Conservation (phyloP, 2,113 vertebrate species). For the Alectura lathami region DNA sequence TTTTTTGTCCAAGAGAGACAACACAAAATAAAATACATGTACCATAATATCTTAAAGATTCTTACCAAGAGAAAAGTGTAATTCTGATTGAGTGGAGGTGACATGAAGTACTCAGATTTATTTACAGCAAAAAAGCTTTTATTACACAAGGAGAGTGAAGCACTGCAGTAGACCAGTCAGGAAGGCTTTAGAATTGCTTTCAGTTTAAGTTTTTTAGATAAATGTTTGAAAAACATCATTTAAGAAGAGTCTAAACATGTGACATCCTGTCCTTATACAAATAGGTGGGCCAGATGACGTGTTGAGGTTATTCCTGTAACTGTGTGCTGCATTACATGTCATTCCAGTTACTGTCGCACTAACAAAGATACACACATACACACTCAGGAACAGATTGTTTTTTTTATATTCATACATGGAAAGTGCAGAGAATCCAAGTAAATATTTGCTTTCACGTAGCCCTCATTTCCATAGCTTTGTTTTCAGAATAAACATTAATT, state of each 20-base stretch:
- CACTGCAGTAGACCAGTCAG: background rate
- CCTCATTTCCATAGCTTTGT: background rate
- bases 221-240: background rate
- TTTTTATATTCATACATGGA: background rate
- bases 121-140: background rate
- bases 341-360: background rate
- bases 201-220: background rate
- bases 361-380: background rate
- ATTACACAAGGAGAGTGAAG: background rate
- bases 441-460: conserved; percentile 8
- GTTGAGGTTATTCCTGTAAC: background rate
- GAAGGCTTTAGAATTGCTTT: background rate
- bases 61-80: background rate
- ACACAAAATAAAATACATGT: background rate
- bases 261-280: background rate
- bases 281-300: background rate
- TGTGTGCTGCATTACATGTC: background rate
- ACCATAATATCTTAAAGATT: background rate
- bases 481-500: conserved; percentile 37
- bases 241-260: background rate
- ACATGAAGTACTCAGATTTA: background rate
- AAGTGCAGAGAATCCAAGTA: background rate
- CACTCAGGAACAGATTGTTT: background rate
- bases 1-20: background rate
- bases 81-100: background rate